phyloP scores from a whole-genome alignment of 2,797 vertebrate species.

The Myripristis murdjan region DNA sequence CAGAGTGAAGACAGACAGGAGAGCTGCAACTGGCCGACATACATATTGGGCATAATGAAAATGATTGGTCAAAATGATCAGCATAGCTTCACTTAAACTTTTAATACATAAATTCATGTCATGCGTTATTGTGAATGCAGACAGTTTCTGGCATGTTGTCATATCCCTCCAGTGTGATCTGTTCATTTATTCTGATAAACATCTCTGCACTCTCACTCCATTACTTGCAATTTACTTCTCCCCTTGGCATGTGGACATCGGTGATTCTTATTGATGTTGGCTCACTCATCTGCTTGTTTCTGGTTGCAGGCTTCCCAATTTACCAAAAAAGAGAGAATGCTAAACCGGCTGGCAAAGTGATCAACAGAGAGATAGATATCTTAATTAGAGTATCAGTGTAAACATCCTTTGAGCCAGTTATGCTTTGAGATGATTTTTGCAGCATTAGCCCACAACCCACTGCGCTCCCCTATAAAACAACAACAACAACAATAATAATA shows the following conservation, averaged over 20 bases:
- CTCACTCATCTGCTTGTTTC: slow-evolving; percentile 52
- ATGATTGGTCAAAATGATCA: slow-evolving; percentile 55
- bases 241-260: slow-evolving; percentile 64
- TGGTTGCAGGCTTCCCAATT: slow-evolving; percentile 49
- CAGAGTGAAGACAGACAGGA: slow-evolving; percentile 3
- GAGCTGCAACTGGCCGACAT: slow-evolving; percentile 44
- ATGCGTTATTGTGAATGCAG: slow-evolving; percentile 54
- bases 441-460: slow-evolving; percentile 38
- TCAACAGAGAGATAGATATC: slow-evolving; percentile 69
- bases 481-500: slow-evolving; percentile 26
- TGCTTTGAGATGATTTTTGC: slow-evolving; percentile 50
- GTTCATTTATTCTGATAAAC: slow-evolving; percentile 78
- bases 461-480: too few relatives aligned
- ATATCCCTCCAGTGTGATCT: slow-evolving; percentile 61
- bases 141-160: slow-evolving; percentile 65
- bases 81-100: slow-evolving; percentile 38
- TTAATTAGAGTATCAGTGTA: slow-evolving; percentile 72
- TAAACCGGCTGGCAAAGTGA: slow-evolving; percentile 67
- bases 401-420: slow-evolving; percentile 67
- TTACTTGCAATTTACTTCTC: slow-evolving; percentile 80
- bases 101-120: slow-evolving; percentile 66
- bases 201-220: slow-evolving; percentile 69
- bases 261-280: slow-evolving; percentile 72
- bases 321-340: slow-evolving; percentile 62
- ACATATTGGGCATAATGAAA: slow-evolving; percentile 43